Conservation (phyloP, 2,888 invertebrate species). For the Dermolepida albohirtum region DNA sequence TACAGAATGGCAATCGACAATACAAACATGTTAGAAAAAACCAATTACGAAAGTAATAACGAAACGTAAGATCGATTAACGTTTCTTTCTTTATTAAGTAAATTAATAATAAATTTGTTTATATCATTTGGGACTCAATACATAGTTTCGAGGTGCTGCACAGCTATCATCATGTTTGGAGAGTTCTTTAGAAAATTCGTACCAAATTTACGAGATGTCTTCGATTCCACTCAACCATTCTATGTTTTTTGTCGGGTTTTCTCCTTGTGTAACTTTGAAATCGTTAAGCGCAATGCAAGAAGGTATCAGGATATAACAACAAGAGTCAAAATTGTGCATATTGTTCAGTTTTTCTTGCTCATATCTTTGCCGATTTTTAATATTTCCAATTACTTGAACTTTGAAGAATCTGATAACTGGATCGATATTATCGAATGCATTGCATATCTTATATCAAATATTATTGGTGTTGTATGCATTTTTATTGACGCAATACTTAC, state of each 20-base stretch:
- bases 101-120: too few species aligned
- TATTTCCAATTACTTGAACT: background rate
- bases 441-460: too few species aligned
- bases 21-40: too few species aligned
- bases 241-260: background rate
- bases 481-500: background rate
- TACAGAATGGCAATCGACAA: too few species aligned
- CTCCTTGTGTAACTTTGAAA: constrained; percentile 9
- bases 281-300: background rate
- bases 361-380: background rate
- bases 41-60: too few species aligned
- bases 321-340: background rate
- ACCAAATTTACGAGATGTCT: constrained; percentile 1
- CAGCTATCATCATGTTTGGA: background rate
- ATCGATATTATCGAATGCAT: too few species aligned
- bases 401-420: too few species aligned
- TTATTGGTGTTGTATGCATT: background rate
- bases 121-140: too few species aligned
- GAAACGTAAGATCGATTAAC: too few species aligned
- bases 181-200: background rate
- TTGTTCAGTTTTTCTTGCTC: background rate
- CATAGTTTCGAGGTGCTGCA: background rate
- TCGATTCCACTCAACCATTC: constrained; percentile 5
- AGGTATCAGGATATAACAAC: background rate
- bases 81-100: too few species aligned